phyloP scores from a whole-genome alignment of 2,113 vertebrate genomes.

The Lophochroa leadbeateri region DNA sequence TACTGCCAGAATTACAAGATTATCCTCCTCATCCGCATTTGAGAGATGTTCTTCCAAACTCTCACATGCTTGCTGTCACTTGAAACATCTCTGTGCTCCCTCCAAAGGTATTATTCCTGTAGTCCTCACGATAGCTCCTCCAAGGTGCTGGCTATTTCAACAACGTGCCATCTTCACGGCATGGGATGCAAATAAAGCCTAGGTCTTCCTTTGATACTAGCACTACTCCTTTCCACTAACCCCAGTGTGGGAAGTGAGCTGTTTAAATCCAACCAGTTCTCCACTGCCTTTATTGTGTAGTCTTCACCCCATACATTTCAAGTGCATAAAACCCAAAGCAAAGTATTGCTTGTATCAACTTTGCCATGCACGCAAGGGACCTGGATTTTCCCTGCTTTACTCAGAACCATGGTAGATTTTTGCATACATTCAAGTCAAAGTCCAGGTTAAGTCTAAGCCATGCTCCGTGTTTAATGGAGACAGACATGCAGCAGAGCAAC shows the following conservation, averaged over 20 bases:
- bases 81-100: background rate
- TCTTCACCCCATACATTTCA: background rate
- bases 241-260: accelerated
- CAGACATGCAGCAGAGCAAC: accelerated
- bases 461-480: background rate
- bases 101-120: background rate
- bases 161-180: accelerated
- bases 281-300: background rate
- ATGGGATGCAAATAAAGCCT: background rate
- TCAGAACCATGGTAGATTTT: background rate
- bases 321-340: background rate
- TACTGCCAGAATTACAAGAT: background rate
- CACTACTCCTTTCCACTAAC: background rate
- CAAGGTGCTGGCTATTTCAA: background rate
- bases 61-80: background rate
- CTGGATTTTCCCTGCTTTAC: background rate
- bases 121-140: background rate
- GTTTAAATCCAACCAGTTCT: background rate
- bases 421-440: background rate
- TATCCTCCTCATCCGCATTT: background rate
- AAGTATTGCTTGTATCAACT: background rate
- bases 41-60: background rate
- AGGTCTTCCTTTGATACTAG: background rate
- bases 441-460: background rate
- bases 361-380: background rate